phyloP scores from a whole-genome alignment of 2,797 vertebrate species.

The Philypnodon macrostomus region DNA sequence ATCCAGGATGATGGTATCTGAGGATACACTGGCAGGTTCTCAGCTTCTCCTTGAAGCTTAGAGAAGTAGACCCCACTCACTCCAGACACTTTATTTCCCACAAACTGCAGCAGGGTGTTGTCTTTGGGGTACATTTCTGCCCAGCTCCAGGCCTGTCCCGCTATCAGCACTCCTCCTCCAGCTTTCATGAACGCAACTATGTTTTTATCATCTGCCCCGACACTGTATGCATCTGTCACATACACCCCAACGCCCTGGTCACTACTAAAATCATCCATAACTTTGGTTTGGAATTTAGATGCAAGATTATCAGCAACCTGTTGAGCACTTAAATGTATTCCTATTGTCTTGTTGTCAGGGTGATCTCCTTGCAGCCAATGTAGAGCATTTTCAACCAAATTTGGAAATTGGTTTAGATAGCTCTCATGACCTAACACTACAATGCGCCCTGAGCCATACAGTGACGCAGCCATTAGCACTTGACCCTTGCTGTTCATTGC shows the following conservation, averaged over 20 bases:
- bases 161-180: constrained; percentile 86
- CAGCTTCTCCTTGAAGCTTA: not conserved
- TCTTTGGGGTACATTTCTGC: constrained; percentile 52
- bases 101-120: constrained; percentile 27
- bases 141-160: constrained; percentile 87
- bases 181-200: constrained; percentile 78
- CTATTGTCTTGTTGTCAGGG: constrained; percentile 33
- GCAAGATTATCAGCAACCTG: constrained; percentile 56
- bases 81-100: constrained; percentile 6
- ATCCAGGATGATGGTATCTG: constrained; percentile 6
- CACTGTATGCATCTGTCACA: constrained; percentile 72
- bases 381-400: constrained; percentile 76
- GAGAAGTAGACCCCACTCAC: constrained; percentile 11
- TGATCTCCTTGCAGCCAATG: constrained; percentile 73
- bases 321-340: constrained; percentile 52
- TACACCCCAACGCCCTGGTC: constrained; percentile 63
- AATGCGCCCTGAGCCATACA: constrained; percentile 76
- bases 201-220: constrained; percentile 35
- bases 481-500: constrained; percentile 72
- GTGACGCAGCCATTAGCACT: constrained; percentile 80
- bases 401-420: constrained; percentile 72
- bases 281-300: constrained; percentile 40
- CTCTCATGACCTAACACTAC: constrained; percentile 79
- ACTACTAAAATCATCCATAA: constrained; percentile 36
- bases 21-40: constrained; percentile 2